Evolutionary conservation across 2,888 invertebrate genomes (phyloP).

Genomic region (Romanomermis culicivorax): DNA sequence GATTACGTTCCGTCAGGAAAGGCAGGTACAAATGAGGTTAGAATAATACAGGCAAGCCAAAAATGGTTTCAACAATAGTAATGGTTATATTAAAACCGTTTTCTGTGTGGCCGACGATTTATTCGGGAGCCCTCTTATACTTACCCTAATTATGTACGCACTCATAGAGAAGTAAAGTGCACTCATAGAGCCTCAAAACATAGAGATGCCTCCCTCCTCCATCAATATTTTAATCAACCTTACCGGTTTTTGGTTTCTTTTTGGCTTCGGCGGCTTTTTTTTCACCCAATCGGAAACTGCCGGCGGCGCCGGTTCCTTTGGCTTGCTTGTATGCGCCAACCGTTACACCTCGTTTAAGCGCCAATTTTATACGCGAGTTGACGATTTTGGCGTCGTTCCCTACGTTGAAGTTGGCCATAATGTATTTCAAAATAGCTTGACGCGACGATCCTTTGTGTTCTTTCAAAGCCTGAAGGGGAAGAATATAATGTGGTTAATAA

Average conservation of each 20-base stretch:
- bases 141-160: no score
- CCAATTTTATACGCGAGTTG: slow-evolving; percentile 27
- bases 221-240: background rate
- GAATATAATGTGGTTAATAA: background rate
- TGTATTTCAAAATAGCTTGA: slow-evolving; percentile 32
- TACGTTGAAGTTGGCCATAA: slow-evolving; percentile 29
- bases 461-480: slow-evolving; percentile 19
- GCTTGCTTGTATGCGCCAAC: slow-evolving; percentile 26
- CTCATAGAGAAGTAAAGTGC: no score
- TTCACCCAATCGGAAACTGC: slow-evolving; percentile 4
- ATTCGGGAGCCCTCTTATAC: no score
- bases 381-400: slow-evolving; percentile 23
- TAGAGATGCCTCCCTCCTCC: no score
- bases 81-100: no score
- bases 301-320: slow-evolving; percentile 14
- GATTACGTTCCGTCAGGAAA: no score
- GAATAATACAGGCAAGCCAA: no score
- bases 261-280: background rate
- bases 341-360: slow-evolving; percentile 25
- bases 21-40: no score
- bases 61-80: no score
- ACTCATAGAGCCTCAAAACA: no score
- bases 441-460: slow-evolving; percentile 32
- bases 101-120: no score
- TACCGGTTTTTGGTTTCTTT: slow-evolving; percentile 1